Base-by-base conservation (phyloP, 1,140 invertebrate genomes). In the Sitobion miscanthi region DNA sequence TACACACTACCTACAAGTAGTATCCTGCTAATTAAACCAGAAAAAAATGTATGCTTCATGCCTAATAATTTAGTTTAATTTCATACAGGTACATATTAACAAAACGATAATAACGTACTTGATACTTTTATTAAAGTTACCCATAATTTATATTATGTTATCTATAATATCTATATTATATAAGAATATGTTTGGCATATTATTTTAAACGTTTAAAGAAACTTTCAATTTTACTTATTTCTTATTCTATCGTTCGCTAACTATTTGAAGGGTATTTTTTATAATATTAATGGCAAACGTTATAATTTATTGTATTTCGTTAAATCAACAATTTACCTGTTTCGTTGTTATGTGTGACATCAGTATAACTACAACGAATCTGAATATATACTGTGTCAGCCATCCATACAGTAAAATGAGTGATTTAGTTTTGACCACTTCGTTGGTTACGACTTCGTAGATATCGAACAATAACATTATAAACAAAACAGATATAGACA, bases 391-490 rank as follows among this genome's bases (percentile, higher is more conserved):
- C 25, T 91, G 90, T 42, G 30, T 6, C 1, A 69, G 23, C 90
- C 90, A 91, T 25, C 62, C 90, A 17, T 77, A 91, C 6, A 91
- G 7, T 25, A 91, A 17, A 4, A 77, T 14, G 1, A 14, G 5
- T 6, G 90, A 45, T 45, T 91, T 91, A 5, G 90, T 69, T 3
- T 14, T 17, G 38, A 1, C 2, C 2, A 9, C 3, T 17, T 91
- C 17, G 1, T 4, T 47, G 5, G 57, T n/a, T 20, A 62, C 30
- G 11, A 7, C 30, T 8, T 45, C 54, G 25, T 91, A 91, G 7
- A 91, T 77, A 35, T 91, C 90, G 8, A 91, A 91, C 35, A 91
- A n/a, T 30, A n/a, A 20, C 90, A 91, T 91, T 3, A 62, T 35
- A 47, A 57, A 91, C 21, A 91, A n/a, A 49, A 77, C 62, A n/a